phyloP scores from a whole-genome alignment of 92 coral and sea anemone species.

The Desmophyllum pertusum region DNA sequence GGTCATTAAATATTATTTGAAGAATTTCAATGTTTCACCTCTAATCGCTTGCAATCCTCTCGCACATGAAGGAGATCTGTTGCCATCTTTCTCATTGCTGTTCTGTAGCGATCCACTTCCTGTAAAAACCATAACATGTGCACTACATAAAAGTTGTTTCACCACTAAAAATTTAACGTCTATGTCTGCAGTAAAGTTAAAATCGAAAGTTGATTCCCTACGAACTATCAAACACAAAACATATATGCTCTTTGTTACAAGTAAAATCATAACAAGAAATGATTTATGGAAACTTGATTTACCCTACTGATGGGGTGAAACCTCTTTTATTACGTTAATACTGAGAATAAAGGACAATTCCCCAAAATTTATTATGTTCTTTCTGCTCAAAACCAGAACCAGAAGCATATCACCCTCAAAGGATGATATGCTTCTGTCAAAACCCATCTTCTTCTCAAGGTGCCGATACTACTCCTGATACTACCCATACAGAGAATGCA shows the following conservation, averaged over 20 bases:
- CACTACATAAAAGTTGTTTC: background rate
- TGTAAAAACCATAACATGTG: conserved; percentile 12
- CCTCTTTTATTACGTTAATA: background rate
- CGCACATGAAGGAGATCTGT: conserved; percentile 83
- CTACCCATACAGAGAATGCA: background rate
- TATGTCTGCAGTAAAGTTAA: background rate
- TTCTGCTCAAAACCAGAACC: background rate
- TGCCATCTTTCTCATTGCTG: conserved; percentile 97
- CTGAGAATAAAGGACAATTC: background rate
- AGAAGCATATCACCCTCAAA: no score
- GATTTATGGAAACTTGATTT: background rate
- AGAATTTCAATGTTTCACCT: conserved; percentile 51
- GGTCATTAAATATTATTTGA: background rate
- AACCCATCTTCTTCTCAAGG: background rate
- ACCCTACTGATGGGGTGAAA: no score
- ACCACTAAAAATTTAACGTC: background rate
- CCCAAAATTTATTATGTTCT: background rate
- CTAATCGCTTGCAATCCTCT: conserved; percentile 87
- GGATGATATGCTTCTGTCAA: no score
- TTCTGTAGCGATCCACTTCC: conserved; percentile 95
- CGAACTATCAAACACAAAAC: background rate
- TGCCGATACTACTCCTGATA: background rate
- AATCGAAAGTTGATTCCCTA: background rate
- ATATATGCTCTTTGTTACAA: background rate
- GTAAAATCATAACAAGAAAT: background rate